Evolutionary conservation across 2,113 vertebrate genomes (phyloP).

Genomic region (Seriola rivoliana): DNA sequence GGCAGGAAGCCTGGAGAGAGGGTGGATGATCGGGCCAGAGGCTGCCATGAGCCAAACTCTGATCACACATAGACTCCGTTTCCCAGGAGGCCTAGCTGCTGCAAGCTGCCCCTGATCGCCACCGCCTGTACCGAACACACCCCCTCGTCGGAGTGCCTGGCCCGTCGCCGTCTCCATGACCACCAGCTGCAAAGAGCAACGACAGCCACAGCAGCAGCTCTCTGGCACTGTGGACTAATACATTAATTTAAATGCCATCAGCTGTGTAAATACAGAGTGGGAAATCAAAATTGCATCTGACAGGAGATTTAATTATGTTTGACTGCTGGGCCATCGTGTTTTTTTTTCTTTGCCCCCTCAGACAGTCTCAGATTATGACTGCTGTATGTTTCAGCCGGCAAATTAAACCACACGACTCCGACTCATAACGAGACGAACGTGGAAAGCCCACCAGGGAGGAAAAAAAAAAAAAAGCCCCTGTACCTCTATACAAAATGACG

Average conservation of each 20-base stretch:
- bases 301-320: slow-evolving; percentile 67
- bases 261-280: slow-evolving; percentile 67
- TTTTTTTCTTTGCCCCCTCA: slow-evolving; percentile 1
- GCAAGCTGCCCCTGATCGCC: neutral
- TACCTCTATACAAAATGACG: slow-evolving; percentile 34
- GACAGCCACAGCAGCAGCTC: neutral
- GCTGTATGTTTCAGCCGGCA: slow-evolving; percentile 28
- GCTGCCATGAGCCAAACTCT: slow-evolving; percentile 38
- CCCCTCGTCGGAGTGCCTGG: neutral
- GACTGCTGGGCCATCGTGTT: slow-evolving; percentile 38
- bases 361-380: slow-evolving; percentile 46
- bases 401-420: slow-evolving; percentile 31
- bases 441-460: slow-evolving; percentile 28
- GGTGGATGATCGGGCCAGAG: slow-evolving; percentile 16
- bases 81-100: slow-evolving; percentile 52
- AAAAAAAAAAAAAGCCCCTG: neutral
- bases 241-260: slow-evolving; percentile 62
- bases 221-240: slow-evolving; percentile 18
- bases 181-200: slow-evolving; percentile 28
- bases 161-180: slow-evolving; percentile 37
- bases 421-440: neutral
- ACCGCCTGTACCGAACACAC: slow-evolving; percentile 10
- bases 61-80: slow-evolving; percentile 29
- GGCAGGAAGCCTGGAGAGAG: slow-evolving; percentile 36
- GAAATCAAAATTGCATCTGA: slow-evolving; percentile 64